Conservation (phyloP, 2,888 invertebrate genomes). For the Chymomyza procnemis region DNA sequence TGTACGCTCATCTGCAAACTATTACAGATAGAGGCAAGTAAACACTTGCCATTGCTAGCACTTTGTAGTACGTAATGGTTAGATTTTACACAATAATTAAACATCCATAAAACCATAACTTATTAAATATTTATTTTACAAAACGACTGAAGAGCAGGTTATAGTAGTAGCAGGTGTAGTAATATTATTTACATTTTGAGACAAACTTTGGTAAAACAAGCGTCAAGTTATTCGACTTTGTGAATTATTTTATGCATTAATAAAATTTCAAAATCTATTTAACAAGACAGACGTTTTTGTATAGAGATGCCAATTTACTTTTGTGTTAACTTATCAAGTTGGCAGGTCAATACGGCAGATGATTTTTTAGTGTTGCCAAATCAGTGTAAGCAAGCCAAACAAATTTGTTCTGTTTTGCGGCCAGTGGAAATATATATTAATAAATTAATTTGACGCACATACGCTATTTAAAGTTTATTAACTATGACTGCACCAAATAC, state of each 20-base stretch:
- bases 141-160: too few relatives aligned
- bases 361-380: slow-evolving; percentile 1
- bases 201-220: too few relatives aligned
- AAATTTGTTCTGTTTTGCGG: background rate
- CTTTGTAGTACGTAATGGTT: background rate
- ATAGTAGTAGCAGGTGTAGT: too few relatives aligned
- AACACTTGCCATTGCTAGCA: slow-evolving; percentile 23
- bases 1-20: slow-evolving; percentile 74
- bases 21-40: slow-evolving; percentile 71
- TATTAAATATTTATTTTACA: too few relatives aligned
- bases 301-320: slow-evolving; percentile 23
- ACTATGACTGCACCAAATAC: background rate
- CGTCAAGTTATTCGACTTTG: too few relatives aligned
- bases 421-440: too few relatives aligned
- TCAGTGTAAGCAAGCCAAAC: background rate
- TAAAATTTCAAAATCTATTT: too few relatives aligned
- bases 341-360: background rate
- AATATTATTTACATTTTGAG: too few relatives aligned
- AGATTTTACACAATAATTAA: background rate
- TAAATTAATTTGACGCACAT: too few relatives aligned
- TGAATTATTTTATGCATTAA: too few relatives aligned
- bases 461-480: background rate
- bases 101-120: background rate
- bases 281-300: too few relatives aligned
- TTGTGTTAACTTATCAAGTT: background rate